Conservation (phyloP, 2,888 invertebrate genomes). For the Himalopsyche tibetana region DNA sequence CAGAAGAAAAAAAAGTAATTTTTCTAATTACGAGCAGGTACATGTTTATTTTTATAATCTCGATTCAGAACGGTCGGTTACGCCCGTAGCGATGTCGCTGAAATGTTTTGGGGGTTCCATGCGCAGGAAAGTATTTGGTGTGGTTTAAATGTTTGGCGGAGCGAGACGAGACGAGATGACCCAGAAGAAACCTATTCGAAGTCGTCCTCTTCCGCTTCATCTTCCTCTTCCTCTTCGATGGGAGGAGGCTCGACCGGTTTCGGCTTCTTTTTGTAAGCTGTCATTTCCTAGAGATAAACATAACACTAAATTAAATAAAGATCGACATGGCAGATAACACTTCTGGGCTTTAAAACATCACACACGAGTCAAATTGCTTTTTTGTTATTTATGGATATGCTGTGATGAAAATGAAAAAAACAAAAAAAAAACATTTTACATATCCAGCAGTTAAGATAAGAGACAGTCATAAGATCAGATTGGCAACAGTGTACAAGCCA, state of each 20-base stretch:
- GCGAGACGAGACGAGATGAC: conserved; percentile 1
- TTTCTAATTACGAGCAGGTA: conserved; percentile 63
- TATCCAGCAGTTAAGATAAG: too few species aligned
- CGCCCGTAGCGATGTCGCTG: background rate
- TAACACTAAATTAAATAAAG: background rate
- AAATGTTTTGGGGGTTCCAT: conserved; percentile 57
- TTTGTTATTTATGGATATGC: too few species aligned
- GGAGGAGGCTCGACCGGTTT: conserved; percentile 75
- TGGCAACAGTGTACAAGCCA: too few species aligned
- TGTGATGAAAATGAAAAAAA: too few species aligned
- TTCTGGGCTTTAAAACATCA: too few species aligned
- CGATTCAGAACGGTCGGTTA: conserved; percentile 17
- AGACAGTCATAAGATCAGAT: too few species aligned
- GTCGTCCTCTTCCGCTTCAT: conserved; percentile 79
- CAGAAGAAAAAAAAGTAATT: conserved; percentile 36
- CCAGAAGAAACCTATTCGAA: conserved; percentile 75
- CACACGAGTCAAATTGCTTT: too few species aligned
- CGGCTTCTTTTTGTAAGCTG: conserved; percentile 88
- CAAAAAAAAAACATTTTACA: too few species aligned
- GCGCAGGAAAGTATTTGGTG: conserved; percentile 51
- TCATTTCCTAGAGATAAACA: conserved; percentile 83
- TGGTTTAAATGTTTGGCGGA: conserved; percentile 13
- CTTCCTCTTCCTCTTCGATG: conserved; percentile 78
- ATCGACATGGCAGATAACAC: conserved; percentile 4
- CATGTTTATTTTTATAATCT: conserved; percentile 57